Evolutionary conservation across 2,797 vertebrate genomes (phyloP).

Genomic region (Ceyx erithaca): DNA sequence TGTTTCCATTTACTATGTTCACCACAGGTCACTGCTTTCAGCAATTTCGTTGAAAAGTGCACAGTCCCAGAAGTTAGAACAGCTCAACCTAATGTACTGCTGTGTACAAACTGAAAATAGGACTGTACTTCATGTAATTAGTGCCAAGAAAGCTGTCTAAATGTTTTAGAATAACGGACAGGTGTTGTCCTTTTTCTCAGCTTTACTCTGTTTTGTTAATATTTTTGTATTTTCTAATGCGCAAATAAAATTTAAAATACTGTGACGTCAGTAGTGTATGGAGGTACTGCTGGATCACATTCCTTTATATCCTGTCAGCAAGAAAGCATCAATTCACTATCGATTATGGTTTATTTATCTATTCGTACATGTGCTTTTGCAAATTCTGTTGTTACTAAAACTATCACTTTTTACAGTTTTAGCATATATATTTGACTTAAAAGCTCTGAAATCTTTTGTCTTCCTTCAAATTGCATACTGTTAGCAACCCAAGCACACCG

Average conservation of each 20-base stretch:
- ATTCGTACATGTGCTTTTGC: neutral
- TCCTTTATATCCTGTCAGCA: neutral
- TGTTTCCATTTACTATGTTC: neutral
- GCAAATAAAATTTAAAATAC: slow-evolving; percentile 32
- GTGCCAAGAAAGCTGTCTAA: neutral
- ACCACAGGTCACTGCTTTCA: neutral
- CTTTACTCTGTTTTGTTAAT: neutral
- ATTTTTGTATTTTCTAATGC: slow-evolving; percentile 23
- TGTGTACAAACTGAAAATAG: neutral
- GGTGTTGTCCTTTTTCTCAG: neutral
- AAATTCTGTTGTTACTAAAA: neutral
- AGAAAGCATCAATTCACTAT: neutral
- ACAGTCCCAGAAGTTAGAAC: neutral
- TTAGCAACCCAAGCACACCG: neutral
- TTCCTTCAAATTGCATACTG: neutral
- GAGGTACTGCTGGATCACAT: neutral
- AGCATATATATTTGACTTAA: neutral
- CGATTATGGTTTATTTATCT: neutral
- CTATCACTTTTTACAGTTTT: neutral
- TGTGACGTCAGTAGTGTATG: neutral
- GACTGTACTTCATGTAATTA: neutral
- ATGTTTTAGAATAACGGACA: neutral
- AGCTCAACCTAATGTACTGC: neutral
- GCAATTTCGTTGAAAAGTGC: neutral
- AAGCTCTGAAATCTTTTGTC: neutral